phyloP scores from a whole-genome alignment of 2,888 invertebrate species.

The Caenorhabditis afra region DNA sequence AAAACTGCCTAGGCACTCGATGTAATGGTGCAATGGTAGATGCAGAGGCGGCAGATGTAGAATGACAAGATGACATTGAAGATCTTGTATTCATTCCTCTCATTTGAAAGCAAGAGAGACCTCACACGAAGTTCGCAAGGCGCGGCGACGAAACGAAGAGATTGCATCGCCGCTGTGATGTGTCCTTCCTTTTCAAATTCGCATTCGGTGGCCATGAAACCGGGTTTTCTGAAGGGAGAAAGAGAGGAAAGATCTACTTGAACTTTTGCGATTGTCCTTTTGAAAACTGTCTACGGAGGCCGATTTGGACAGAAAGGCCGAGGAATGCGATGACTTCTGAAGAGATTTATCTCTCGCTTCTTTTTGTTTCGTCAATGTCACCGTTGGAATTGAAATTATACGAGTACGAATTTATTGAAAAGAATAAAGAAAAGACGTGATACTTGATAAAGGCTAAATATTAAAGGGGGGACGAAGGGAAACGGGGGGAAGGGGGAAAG shows the following conservation, averaged over 20 bases:
- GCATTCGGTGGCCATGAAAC: slow-evolving; percentile 17
- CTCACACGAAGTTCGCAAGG: slow-evolving; percentile 25
- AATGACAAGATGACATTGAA: slow-evolving; percentile 41
- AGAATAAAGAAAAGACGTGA: slow-evolving; percentile 11
- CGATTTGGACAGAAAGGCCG: neutral
- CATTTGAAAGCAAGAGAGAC: neutral
- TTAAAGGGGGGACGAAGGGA: neutral
- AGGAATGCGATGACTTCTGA: neutral
- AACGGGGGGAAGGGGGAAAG: neutral
- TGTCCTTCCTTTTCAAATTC: slow-evolving; percentile 13
- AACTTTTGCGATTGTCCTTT: slow-evolving; percentile 11
- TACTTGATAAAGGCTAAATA: neutral
- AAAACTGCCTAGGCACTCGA: slow-evolving; percentile 9
- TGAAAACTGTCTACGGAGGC: slow-evolving; percentile 15
- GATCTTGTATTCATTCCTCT: slow-evolving; percentile 2
- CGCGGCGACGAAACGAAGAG: slow-evolving; percentile 3
- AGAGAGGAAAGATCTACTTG: neutral
- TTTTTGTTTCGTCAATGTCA: neutral
- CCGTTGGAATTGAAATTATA: neutral
- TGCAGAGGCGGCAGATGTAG: too few species aligned
- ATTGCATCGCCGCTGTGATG: neutral
- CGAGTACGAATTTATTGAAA: slow-evolving; percentile 12
- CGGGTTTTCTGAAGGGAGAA: neutral
- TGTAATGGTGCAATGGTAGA: neutral
- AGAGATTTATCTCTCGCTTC: neutral